A percentile compares a stretch with the other conserved stretches of the same genome.
These are phyloP conservation scores for Eupithecia centaureata DNA, from an alignment of 2,888 invertebrate genomes.

Conservation along the genomic window DNA sequence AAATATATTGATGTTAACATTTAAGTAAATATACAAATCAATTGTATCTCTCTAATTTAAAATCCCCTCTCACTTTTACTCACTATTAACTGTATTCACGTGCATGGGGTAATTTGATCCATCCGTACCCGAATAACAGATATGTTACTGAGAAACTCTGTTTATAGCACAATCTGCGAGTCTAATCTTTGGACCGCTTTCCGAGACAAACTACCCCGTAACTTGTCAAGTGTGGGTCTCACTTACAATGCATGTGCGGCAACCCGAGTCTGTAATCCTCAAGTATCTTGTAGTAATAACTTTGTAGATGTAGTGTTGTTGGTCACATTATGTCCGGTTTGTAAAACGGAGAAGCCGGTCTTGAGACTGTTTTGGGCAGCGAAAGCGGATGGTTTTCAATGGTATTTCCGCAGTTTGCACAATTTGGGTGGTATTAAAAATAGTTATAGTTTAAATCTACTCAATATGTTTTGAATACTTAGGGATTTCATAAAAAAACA, in stretches of 20 bases:
- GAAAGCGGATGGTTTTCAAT: neutral
- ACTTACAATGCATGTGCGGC: constrained; percentile 51
- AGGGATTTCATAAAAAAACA: too few species aligned
- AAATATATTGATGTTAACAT: too few species aligned
- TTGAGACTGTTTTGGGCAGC: neutral
- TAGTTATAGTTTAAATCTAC: neutral
- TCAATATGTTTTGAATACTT: neutral
- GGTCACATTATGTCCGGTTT: neutral
- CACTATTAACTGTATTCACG: neutral
- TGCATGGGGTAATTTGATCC: too few species aligned
- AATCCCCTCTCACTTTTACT: too few species aligned
- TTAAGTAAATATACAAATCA: too few species aligned
- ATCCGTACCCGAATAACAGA: neutral
- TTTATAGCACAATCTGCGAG: constrained; percentile 63
- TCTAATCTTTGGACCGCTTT: constrained; percentile 64
- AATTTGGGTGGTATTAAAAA: neutral
- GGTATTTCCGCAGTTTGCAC: neutral
- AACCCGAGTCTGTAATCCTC: constrained; percentile 20
- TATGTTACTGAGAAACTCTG: constrained; percentile 47
- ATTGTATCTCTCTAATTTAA: too few species aligned
- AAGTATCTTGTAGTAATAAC: constrained; percentile 12
- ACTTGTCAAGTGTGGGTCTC: constrained; percentile 57
- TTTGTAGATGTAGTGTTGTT: neutral
- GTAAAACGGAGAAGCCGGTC: neutral
- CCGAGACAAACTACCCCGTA: constrained; percentile 58